phyloP scores from a whole-genome alignment of 2,888 invertebrate species.

The Dermolepida albohirtum region DNA sequence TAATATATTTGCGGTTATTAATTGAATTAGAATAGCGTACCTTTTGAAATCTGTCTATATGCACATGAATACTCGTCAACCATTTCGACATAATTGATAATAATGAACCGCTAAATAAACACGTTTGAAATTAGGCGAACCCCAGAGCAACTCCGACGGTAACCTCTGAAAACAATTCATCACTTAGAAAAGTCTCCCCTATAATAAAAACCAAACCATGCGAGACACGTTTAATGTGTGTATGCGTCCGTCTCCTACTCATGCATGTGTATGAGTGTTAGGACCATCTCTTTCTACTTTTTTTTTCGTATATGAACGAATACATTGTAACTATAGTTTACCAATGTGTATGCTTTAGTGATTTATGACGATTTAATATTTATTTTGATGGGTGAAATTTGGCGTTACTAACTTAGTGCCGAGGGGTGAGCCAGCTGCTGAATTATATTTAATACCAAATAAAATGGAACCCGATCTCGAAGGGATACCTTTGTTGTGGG shows the following conservation, averaged over 20 bases:
- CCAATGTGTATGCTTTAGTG: conserved; percentile 56
- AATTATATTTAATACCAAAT: conserved; percentile 60
- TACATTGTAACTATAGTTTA: conserved; percentile 13
- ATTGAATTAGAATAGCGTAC: no score
- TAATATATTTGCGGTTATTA: no score
- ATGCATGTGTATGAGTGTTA: conserved; percentile 7
- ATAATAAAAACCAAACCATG: conserved; percentile 56
- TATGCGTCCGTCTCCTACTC: not conserved
- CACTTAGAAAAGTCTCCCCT: conserved; percentile 53
- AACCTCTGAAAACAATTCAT: conserved; percentile 58
- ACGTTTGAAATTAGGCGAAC: conserved; percentile 55
- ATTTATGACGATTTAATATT: conserved; percentile 68
- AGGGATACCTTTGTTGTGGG: conserved; percentile 43
- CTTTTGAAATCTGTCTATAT: no score
- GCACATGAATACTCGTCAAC: no score
- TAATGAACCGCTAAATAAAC: conserved; percentile 55
- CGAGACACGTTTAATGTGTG: conserved; percentile 46
- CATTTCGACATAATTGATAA: conserved; percentile 36
- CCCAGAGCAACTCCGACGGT: conserved; percentile 54
- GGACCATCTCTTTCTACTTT: conserved; percentile 8
- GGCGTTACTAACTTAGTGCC: conserved; percentile 64
- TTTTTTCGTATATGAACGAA: not conserved
- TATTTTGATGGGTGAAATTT: conserved; percentile 68
- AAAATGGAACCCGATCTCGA: conserved; percentile 50
- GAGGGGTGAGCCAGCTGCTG: conserved; percentile 64